Percentiles rank a stretch among this genome's conserved stretches.
These are phyloP conservation scores for Engraulis encrasicolus DNA, from an alignment of 2,113 vertebrate genomes.

Conservation along the genomic window DNA sequence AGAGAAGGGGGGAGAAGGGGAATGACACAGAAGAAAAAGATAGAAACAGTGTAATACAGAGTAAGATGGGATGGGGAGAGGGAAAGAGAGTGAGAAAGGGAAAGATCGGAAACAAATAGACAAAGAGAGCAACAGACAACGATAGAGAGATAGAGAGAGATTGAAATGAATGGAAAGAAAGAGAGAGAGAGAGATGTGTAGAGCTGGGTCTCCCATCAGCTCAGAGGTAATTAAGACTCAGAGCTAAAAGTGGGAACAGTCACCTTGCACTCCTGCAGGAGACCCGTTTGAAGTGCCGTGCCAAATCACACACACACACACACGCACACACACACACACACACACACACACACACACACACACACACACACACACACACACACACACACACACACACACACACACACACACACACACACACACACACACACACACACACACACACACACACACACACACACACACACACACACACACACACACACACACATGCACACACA, in stretches of 20 bases:
- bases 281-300: slow-evolving; percentile 36
- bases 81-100: background rate
- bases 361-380: background rate
- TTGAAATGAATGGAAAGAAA: background rate
- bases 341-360: slow-evolving; percentile 11
- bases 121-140: background rate
- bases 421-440: too few relatives aligned
- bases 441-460: too few relatives aligned
- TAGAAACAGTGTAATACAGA: too few relatives aligned
- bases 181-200: background rate
- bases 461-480: too few relatives aligned
- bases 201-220: slow-evolving; percentile 39
- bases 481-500: too few relatives aligned
- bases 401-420: too few relatives aligned
- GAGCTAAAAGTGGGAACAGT: slow-evolving; percentile 58
- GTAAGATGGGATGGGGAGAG: too few relatives aligned
- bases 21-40: background rate
- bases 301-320: slow-evolving; percentile 2
- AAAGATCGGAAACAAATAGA: background rate
- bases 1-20: too few relatives aligned
- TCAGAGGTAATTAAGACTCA: slow-evolving; percentile 53
- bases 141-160: background rate
- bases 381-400: background rate
- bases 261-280: slow-evolving; percentile 55
- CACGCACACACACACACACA: too few relatives aligned